Evolutionary conservation across 2,888 invertebrate genomes (phyloP), one percentile per base, ranked within the genome.

Genomic region (Idaea dimidiata): DNA sequence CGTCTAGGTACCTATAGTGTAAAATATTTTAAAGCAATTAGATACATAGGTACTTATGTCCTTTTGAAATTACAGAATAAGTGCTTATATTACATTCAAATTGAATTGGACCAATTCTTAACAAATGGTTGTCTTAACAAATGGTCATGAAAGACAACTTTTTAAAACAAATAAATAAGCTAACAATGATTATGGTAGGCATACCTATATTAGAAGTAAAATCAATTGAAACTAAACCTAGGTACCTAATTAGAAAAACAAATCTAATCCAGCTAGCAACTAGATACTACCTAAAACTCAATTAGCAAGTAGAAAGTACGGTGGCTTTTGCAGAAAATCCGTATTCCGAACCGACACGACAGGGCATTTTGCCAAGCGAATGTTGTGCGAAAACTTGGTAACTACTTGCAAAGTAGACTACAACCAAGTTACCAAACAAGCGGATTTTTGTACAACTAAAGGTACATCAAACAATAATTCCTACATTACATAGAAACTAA

Each of bases 331-430:
- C 73, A 76, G 78, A 78, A 80, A 81, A 83, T 81, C 78, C 76
- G 74, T 75, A 78, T 78, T 80, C 79, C 76, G 73, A 76, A 77
- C 78, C 80, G 74, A 76, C 56, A 73, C 80, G 74, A 76, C 56
- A 73, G 74, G 83, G 79, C 84, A 79, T 73, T 72, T 75, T 82
- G 82, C 83, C 83, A 83, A 77, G 73, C 77, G 71, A 79, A 81
- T 76, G 76, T 78, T 75, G 75, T 75, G 72, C 75, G 76, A 72
- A 78, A 80, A 81, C 76, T 79, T 77, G 66, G 73, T 77, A 80
- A 73, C 73, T 75, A 76, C 75, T 76, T 75, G 76, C 70, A 66
- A 54, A 24, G 43, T 43, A 43, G 8, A 10, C 43, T 43, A 43
- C 43, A 43, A 43, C 43, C 43, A 43, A 43, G 43, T 43, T 43